Evolutionary conservation across 2,797 vertebrate species (phyloP), one percentile per base, ranked within the genome.

Genomic region (Crenuchus spilurus): DNA sequence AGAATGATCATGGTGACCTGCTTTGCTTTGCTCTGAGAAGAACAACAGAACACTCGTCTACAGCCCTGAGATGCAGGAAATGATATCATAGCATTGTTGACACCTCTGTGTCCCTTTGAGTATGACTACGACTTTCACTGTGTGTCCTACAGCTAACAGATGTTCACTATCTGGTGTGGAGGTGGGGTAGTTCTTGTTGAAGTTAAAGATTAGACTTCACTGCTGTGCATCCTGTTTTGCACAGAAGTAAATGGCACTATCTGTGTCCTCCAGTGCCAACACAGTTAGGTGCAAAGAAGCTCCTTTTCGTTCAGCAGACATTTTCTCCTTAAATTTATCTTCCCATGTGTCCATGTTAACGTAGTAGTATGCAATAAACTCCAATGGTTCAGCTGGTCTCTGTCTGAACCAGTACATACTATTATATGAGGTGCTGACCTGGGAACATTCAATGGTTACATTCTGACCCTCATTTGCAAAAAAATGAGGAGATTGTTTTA

Each of bases 191-290:
- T 83, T 86, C 80, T 79, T 84, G 85, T 78, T 73, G 30, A 33
- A 61, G 63, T 5, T 72, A 13, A 33, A 68, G 41, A 31, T 30
- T 33, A 28, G 33, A 4, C 49, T 61, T 10, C 18, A 48, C 26
- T 71, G 62, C 66, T 71, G 83, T 85, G 83, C 71, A 33, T 83
- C 79, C 26, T 77, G 70, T 31, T 84, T 83, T 37, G 84, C 84
- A 68, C 83, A 83, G 66, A 72, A 84, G 37, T 83, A 85, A 26
- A 77, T n/a, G 1, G 64, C 80, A 10, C 28, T 55, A 58, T 75
- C 74, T 54, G 46, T 20, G 6, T 18, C 70, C 48, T 63, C 28
- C 30, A 74, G 4, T 1, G n/a, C n/a, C 6, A 13, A 66, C 6
- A 74, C 2, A 1, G 30, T 67, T 10, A 74, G 3, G 30, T 46